Percentiles rank a stretch among this genome's conserved stretches.
These are phyloP conservation scores for Eretmochelys imbricata DNA, from an alignment of 2,113 vertebrate species.

Conservation along the genomic window DNA sequence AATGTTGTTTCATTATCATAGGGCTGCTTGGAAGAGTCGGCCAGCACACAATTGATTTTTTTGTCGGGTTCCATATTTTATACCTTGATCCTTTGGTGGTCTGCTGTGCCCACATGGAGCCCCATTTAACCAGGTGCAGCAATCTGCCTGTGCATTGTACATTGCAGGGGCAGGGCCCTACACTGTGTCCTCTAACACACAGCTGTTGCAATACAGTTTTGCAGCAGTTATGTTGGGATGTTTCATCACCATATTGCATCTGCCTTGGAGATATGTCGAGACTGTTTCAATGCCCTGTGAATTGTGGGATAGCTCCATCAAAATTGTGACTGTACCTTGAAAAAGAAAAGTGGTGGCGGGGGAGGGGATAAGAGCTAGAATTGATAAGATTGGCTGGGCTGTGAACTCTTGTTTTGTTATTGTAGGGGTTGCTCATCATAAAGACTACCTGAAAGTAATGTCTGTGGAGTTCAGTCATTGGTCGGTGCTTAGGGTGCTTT, in stretches of 20 bases:
- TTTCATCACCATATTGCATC: background rate
- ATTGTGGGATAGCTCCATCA: background rate
- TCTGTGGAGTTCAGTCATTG: too few relatives aligned
- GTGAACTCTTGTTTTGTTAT: background rate
- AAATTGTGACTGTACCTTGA: background rate
- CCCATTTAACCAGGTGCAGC: too few relatives aligned
- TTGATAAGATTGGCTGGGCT: background rate
- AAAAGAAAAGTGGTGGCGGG: background rate
- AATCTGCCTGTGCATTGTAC: background rate
- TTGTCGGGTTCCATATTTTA: too few relatives aligned
- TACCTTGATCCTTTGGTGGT: too few relatives aligned
- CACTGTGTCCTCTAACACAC: background rate
- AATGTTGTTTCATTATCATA: too few relatives aligned
- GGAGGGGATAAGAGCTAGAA: background rate
- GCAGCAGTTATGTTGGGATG: background rate
- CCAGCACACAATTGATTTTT: too few relatives aligned
- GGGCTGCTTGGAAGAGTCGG: too few relatives aligned
- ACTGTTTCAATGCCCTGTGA: background rate
- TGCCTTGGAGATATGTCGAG: background rate
- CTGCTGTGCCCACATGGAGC: too few relatives aligned
- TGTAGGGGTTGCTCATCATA: background rate
- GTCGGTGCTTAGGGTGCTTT: too few relatives aligned
- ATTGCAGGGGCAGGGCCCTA: background rate
- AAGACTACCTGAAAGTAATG: too few relatives aligned
- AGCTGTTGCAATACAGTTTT: background rate